Evolutionary conservation across 2,797 vertebrate genomes (phyloP), one percentile per base, ranked within the genome.

Genomic region (Gobionotothen gibberifrons): DNA sequence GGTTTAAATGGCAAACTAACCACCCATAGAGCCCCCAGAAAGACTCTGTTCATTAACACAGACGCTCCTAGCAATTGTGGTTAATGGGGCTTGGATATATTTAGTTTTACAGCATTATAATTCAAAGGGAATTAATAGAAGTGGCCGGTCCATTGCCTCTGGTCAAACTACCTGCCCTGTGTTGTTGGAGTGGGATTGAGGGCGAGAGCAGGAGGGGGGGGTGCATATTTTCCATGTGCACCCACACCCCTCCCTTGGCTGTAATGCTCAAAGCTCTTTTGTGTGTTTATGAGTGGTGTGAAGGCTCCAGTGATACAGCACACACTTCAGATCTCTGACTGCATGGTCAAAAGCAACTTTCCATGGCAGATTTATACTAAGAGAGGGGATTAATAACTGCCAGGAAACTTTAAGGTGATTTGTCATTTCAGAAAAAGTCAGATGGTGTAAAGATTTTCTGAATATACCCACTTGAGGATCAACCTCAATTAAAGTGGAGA

Each of bases 231-330:
- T 94, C 91, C 90, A 82, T 88, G 82, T 64, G 74, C 80, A 71
- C 86, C 81, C 74, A 71, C 79, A 71, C 82, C 89, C 85, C 85
- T 89, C 79, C 82, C 64, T 67, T 19, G 67, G 78, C 80, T 62
- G 53, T 22, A 21, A 70, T 54, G 85, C 91, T 93, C 85, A 94
- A 92, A 92, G 91, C 91, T 85, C 89, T 90, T 92, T 91, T 93
- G 92, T 92, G 82, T 71, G 75, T 84, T 69, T 83, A 79, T 81
- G 58, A 83, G 76, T 42, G 46, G 79, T 80, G 73, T 72, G 74
- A 86, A 79, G 54, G 85, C 79, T 55, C 36, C 72, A 84, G 70
- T 57, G 85, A 86, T 79, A 79, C 60, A 70, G 67, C 57, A 57
- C 19, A 64, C 57, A 64, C 59, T 65, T 68, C 60, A 48, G 70